These are phyloP conservation scores for Sinopyrophorus schimmeli DNA, from an alignment of 2,888 invertebrate genomes.

Conservation along the genomic window DNA sequence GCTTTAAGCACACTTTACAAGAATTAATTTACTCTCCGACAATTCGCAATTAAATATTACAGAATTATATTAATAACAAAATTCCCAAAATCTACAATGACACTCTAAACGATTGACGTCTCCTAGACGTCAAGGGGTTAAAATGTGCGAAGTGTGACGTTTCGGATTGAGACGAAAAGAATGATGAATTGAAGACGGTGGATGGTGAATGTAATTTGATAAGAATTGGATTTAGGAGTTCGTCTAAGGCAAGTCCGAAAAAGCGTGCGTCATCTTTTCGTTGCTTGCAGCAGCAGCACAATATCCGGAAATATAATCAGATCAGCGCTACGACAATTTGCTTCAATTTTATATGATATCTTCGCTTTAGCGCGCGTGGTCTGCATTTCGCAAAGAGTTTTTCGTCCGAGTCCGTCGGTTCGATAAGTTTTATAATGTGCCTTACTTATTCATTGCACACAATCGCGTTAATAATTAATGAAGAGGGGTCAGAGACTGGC, in stretches of 20 bases:
- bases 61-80: too few relatives aligned
- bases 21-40: too few relatives aligned
- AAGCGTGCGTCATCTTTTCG: constrained; percentile 36
- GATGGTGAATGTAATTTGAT: constrained; percentile 20
- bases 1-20: too few relatives aligned
- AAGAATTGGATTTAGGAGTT: constrained; percentile 30
- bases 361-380: constrained; percentile 48
- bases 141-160: too few relatives aligned
- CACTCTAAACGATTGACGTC: too few relatives aligned
- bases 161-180: too few relatives aligned
- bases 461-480: constrained; percentile 57
- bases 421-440: constrained; percentile 53
- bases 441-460: constrained; percentile 58
- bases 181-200: too few relatives aligned
- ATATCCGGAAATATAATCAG: constrained; percentile 50
- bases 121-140: too few relatives aligned
- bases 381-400: constrained; percentile 42
- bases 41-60: too few relatives aligned
- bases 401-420: constrained; percentile 37
- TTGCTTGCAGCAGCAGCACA: constrained; percentile 40
- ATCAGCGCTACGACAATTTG: constrained; percentile 52
- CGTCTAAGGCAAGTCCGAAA: constrained; percentile 27
- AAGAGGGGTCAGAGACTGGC: constrained; percentile 52
- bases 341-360: constrained; percentile 55
- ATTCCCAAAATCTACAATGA: too few relatives aligned